phyloP scores from a whole-genome alignment of 2,113 vertebrate genomes.

The Promerops cafer region DNA sequence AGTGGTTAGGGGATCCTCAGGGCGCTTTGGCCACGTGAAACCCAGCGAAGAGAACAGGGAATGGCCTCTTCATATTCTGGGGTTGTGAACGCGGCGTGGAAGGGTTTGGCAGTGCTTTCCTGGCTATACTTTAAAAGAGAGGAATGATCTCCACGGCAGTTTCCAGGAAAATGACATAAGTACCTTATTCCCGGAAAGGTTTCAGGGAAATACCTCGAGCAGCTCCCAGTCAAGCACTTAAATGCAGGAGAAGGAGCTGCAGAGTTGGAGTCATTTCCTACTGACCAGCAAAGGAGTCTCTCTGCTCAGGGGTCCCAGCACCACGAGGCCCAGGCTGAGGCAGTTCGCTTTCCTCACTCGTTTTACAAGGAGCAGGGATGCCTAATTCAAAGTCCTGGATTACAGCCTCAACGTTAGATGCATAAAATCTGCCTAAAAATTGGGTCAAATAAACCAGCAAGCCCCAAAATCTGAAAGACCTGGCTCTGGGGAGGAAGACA shows the following conservation, averaged over 20 bases:
- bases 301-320: background rate
- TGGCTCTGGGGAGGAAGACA: background rate
- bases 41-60: background rate
- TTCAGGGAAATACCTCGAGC: constrained; percentile 55
- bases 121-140: constrained; percentile 47
- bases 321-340: background rate
- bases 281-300: background rate
- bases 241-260: background rate
- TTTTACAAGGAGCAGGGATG: background rate
- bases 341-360: background rate
- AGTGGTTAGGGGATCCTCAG: constrained; percentile 26
- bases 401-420: background rate
- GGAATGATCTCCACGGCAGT: background rate
- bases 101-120: constrained; percentile 39
- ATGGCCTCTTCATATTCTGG: background rate
- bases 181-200: constrained; percentile 58
- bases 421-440: background rate
- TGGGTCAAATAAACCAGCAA: background rate
- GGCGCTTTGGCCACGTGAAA: background rate
- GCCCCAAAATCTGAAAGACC: background rate
- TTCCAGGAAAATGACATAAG: constrained; percentile 60
- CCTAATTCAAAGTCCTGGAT: background rate
- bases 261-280: background rate
- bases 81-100: background rate
- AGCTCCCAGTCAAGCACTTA: constrained; percentile 1